phyloP scores from a whole-genome alignment of 1,140 invertebrate genomes.

The Ruditapes philippinarum region DNA sequence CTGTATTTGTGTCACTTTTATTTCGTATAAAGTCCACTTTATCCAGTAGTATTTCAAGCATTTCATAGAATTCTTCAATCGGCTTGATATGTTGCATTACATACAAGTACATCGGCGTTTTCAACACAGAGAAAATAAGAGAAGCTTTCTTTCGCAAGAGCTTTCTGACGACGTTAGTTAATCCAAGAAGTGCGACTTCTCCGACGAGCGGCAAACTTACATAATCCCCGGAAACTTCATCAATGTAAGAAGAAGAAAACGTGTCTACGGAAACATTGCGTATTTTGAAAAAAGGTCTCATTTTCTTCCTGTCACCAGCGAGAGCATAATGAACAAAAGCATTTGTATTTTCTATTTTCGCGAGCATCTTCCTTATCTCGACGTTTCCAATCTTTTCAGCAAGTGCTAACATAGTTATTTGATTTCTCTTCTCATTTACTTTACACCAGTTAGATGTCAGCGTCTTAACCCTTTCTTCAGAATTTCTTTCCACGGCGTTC shows the following conservation, averaged over 20 bases:
- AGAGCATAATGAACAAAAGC: conserved; percentile 10
- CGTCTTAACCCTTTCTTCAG: neutral
- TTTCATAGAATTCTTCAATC: neutral
- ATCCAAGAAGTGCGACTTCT: conserved; percentile 18
- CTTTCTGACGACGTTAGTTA: conserved; percentile 28
- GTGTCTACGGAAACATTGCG: neutral
- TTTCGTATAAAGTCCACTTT: conserved; percentile 33
- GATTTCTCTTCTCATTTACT: neutral
- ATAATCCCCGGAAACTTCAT: neutral
- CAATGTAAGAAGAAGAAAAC: neutral
- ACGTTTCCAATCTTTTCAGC: neutral
- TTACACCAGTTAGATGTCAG: conserved; percentile 33
- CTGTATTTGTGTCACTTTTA: neutral
- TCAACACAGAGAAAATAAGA: neutral
- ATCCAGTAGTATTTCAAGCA: neutral
- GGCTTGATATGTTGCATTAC: conserved; percentile 22
- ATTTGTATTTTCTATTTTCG: neutral
- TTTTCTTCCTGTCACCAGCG: conserved; percentile 25
- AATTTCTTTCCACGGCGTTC: neutral
- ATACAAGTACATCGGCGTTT: conserved; percentile 33
- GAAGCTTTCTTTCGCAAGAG: conserved; percentile 15
- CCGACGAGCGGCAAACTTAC: conserved; percentile 26
- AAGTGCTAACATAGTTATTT: neutral
- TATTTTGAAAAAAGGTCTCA: conserved; percentile 37
- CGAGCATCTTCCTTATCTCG: neutral